These are phyloP conservation scores for Acleris cristana DNA, from an alignment of 2,888 invertebrate species.

Conservation along the genomic window DNA sequence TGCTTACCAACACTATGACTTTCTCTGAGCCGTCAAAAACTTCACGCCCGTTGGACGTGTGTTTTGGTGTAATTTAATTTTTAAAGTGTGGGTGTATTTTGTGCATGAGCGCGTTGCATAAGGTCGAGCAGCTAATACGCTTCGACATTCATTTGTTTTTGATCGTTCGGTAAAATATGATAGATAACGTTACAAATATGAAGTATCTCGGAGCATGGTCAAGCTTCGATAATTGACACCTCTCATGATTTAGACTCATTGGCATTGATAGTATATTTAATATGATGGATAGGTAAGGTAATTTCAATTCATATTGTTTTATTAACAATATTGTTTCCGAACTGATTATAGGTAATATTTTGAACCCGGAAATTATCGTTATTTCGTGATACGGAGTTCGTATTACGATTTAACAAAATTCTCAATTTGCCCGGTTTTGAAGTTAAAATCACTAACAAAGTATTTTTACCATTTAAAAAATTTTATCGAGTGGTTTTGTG, in stretches of 20 bases:
- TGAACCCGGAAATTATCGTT: too few relatives aligned
- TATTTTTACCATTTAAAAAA: too few relatives aligned
- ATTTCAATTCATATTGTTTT: too few relatives aligned
- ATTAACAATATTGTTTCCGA: too few relatives aligned
- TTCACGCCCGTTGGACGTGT: slow-evolving; percentile 42
- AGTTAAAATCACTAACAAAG: too few relatives aligned
- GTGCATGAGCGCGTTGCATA: slow-evolving; percentile 31
- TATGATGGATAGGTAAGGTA: too few relatives aligned
- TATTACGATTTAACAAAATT: too few relatives aligned
- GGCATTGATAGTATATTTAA: too few relatives aligned
- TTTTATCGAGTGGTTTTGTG: too few relatives aligned
- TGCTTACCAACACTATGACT: slow-evolving; percentile 43
- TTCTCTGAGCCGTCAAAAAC: slow-evolving; percentile 52
- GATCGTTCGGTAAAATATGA: slow-evolving; percentile 6
- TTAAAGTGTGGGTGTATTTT: slow-evolving; percentile 50
- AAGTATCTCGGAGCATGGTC: slow-evolving; percentile 1
- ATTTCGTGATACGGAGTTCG: too few relatives aligned
- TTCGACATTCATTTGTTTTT: slow-evolving; percentile 25
- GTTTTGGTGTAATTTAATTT: slow-evolving; percentile 46
- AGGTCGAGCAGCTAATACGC: slow-evolving; percentile 17
- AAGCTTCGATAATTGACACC: slow-evolving; percentile 8
- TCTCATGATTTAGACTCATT: not conserved
- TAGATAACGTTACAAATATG: not conserved
- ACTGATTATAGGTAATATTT: too few relatives aligned
- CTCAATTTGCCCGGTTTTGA: too few relatives aligned